Evolutionary conservation across 2,888 invertebrate genomes (phyloP), one percentile per base, ranked within the genome.

Genomic region (Camptogramma bilineatum): DNA sequence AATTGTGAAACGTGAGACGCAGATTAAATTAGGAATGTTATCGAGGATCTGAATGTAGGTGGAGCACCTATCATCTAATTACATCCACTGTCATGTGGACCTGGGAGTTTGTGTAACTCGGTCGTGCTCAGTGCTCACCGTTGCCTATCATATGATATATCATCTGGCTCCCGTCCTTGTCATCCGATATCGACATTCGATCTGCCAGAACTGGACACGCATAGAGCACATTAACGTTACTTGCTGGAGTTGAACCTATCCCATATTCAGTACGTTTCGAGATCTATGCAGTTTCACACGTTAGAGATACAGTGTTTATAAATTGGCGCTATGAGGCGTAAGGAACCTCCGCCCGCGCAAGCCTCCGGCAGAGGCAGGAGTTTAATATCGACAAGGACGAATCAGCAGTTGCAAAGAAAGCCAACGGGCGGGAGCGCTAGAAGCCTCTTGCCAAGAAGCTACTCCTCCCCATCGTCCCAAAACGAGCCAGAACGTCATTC

Each of bases 71-170:
- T 66, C 63, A 73, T 69, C 70, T 79, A 80, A 82, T 79, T 74
- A 73, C 63, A 76, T 77, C 75, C 73, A 75, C 76, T 76, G 71
- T 66, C 70, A 80, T 74, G 70, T 73, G 68, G 70, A 72, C 70
- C 73, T 73, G 75, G 78, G 72, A 72, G 61, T 79, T 74, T 74
- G 71, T 72, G 79, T 79, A 83, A 82, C 83, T 82, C 77, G 77
- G 81, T 78, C 85, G 87, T 90, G 91, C 72, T 85, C 88, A 87
- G 87, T 90, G 91, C 72, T 85, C 88, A 87, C 79, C 80, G 86
- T 88, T 86, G 84, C 88, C 82, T 89, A 81, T 81, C 88, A 88
- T 88, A 87, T 91, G 87, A 88, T 85, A 89, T 91, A 89, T 88
- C 87, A 88, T 86, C 86, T 82, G 79, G 78, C 78, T 81, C 73